Base-by-base conservation (phyloP, 2,888 invertebrate genomes). In the Prosopocoilus inquinatus region DNA sequence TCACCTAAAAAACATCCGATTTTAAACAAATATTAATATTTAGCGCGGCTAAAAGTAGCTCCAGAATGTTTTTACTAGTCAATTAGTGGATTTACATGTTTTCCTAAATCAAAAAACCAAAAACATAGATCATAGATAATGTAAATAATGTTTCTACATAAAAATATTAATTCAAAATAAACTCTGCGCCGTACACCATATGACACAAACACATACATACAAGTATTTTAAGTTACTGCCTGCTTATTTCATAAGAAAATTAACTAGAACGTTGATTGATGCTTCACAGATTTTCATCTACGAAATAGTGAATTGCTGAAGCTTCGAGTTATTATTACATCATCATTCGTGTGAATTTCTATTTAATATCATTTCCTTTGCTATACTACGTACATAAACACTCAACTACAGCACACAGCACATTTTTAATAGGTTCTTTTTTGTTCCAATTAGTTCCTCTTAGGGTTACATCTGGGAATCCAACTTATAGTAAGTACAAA, bases 101-200 rank as follows among this genome's bases (percentile, higher is more conserved):
- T 49, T 49, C 12, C 49, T 46, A 45, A 33, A 20, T 46, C 32
- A 34, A 52, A 52, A 54, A 60, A 55, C 55, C 57, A 55, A 58
- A 56, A 50, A 54, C 56, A 63, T 55, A 62, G 53, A 55, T 59
- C 59, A 55, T 54, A 55, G 53, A 41, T 56, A 43, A 62, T 36
- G 51, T 62, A 62, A 62, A 62, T 60, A 61, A 47, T 38, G 52
- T 55, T 55, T 61, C 54, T 58, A 44, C 60, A 61, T 62, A 62
- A 61, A 65, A 62, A 63, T 65, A 65, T 64, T 64, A 62, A 65
- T 63, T 64, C 58, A 65, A 64, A 65, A 65, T 65, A 65, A 65
- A 65, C 64, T 41, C 13, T 53, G 41, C 38, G 53, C 35, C 50
- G 28, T 20, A 58, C 62, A 61, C 61, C 62, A 65, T 65, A 63